A percentile compares a stretch with the other conserved stretches of the same genome.
Conservation (phyloP, 2,113 vertebrate genomes). For the Sylvietta virens region DNA sequence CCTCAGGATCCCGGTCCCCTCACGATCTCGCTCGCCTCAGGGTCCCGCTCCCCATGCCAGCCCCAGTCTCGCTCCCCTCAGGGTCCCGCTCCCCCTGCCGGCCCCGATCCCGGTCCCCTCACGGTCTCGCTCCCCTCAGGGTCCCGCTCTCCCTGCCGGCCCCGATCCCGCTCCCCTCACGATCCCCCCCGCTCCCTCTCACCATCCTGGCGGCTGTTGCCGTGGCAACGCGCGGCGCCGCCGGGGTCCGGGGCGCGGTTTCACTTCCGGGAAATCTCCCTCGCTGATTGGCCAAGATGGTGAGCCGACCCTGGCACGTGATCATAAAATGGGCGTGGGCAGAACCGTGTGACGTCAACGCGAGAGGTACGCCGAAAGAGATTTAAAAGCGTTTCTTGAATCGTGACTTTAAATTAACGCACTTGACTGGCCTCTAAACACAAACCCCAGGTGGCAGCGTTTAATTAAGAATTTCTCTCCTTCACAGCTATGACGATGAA, state of each 20-base stretch:
- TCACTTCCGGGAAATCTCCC: background rate
- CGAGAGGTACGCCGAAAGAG: rapidly evolving
- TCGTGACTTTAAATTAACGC: background rate
- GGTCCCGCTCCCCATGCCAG: background rate
- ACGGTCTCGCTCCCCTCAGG: rapidly evolving
- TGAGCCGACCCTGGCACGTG: rapidly evolving
- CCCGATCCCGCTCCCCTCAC: background rate
- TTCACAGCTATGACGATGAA: too few species aligned
- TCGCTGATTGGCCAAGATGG: background rate
- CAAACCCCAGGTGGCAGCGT: background rate
- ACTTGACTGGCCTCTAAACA: background rate
- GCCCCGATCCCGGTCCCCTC: background rate
- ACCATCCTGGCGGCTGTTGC: background rate
- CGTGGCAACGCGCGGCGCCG: background rate
- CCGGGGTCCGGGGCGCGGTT: background rate
- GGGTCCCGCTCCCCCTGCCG: too few species aligned
- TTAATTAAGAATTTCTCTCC: background rate
- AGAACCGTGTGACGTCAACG: rapidly evolving
- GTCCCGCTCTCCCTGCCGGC: too few species aligned
- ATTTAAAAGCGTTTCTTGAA: background rate
- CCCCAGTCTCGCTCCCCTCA: background rate
- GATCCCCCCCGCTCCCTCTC: background rate
- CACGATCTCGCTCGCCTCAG: rapidly evolving
- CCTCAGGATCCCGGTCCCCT: background rate
- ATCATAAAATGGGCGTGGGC: rapidly evolving